Base-by-base conservation (phyloP, 2,888 invertebrate genomes). In the Emmelina monodactyla region DNA sequence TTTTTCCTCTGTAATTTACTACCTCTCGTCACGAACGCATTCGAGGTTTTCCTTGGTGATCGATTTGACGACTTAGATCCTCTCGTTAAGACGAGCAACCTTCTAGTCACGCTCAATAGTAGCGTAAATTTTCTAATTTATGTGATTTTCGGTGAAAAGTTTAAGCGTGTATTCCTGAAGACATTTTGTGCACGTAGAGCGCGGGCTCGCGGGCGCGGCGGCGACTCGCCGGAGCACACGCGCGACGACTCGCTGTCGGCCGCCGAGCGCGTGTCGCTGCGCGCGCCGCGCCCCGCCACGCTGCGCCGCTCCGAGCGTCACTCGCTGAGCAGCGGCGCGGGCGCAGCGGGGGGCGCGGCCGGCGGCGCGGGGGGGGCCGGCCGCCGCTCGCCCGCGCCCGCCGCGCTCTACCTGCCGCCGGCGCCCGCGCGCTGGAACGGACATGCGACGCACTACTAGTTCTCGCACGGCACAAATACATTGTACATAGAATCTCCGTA, bases 81-180 rank as follows among this genome's bases (percentile, higher is more conserved):
- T 53, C 79, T 92, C 51, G 88, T 93, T 34, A 89, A 91, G 56
- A 84, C 86, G 22, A 93, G 92, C 58, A 97, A 98, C 73, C 85
- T 97, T 37, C 84, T 97, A 43, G 96, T 98, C 37, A 97, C 95
- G 43, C 88, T 97, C 63, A 98, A 98, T 81, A 96, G 96, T 58
- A 95, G 96, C 59, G 93, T 97, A 42, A 98, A 98, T 76, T 97
- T 98, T 67, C 88, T 98, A 45, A 95, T 98, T 52, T 98, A 98
- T 79, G 96, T 97, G 46, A 96, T 96, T 46, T 97, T 97, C 66
- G 97, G 97, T 1, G 94, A 97, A 64, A 97, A 97, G 66, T 97
- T 97, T 78, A 92, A 94, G 62, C 83, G 91, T 41, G 86, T 94
- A 45, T 93, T 94, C 66, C 72, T 92, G 47, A 82, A 88, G 66